Percentiles rank a stretch among this genome's conserved stretches.
Conservation (phyloP, 2,797 vertebrate species). For the Megalops cyprinoides region DNA sequence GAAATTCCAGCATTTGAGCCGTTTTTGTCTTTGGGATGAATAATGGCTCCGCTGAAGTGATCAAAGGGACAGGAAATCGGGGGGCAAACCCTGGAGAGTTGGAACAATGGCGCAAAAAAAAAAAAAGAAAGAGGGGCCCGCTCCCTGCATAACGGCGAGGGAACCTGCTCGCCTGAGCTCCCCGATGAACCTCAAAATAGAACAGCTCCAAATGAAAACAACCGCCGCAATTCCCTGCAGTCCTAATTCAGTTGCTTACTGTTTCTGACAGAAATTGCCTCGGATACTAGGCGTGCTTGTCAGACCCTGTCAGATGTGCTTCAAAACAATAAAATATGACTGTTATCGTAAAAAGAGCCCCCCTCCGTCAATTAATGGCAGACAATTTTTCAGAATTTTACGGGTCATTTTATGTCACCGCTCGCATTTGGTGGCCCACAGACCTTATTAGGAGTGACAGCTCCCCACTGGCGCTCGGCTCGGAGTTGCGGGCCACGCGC, state of each 20-base stretch:
- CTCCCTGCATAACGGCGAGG: constrained; percentile 47
- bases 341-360: constrained; percentile 27
- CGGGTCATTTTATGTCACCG: constrained; percentile 1
- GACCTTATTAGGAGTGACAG: constrained; percentile 17
- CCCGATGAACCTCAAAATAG: constrained; percentile 49
- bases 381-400: constrained; percentile 40
- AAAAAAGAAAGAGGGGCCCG: constrained; percentile 49
- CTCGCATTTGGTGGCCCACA: neutral
- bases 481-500: neutral
- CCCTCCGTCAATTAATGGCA: constrained; percentile 26
- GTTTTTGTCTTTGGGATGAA: constrained; percentile 25
- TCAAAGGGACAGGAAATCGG: constrained; percentile 39
- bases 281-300: constrained; percentile 2
- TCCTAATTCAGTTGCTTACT: constrained; percentile 20
- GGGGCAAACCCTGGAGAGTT: constrained; percentile 37
- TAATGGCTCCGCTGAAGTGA: constrained; percentile 28
- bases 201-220: constrained; percentile 8
- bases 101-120: constrained; percentile 46
- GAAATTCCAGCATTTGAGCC: constrained; percentile 16
- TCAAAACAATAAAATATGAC: constrained; percentile 35
- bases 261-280: constrained; percentile 30
- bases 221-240: constrained; percentile 13
- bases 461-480: constrained; percentile 6
- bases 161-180: constrained; percentile 35
- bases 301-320: constrained; percentile 26